Base-by-base conservation (phyloP, 2,888 invertebrate species). In the Agriopis aurantiaria region DNA sequence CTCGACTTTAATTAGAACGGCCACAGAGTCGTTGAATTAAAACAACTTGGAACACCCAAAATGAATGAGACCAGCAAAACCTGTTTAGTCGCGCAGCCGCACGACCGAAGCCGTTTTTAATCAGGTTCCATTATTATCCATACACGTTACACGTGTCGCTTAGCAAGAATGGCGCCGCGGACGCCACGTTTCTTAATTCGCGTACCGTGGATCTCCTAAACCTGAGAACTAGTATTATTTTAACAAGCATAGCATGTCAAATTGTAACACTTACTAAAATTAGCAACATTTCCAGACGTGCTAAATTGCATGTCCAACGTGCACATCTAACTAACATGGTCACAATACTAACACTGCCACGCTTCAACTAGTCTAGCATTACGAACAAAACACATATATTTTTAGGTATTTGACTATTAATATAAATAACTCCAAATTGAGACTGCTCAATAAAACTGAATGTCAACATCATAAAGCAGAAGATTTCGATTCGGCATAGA, bases 11-110 rank as follows among this genome's bases (percentile, higher is more conserved):
- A 67, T 62, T 49, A 65, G 46, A 69, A 49, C 61, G 48, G 57
- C 40, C 64, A 49, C 67, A 62, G 72, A 67, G 64, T 67, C 49
- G 49, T 57, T 67, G 48, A 72, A 69, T 72, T 62, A 12, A 48
- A 68, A 52, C 10, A 6, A 66, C 43, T 46, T 40, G 14, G 46
- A 58, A 43, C 51, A 12, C n/a, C 58, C 52, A 53, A 70, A 59
- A 45, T 63, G 43, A 66, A 70, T 62, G 70, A 43, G 48, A 65
- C 46, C 41, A 11, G 14, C 14, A 46, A 41, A 71, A 73, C 71
- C 65, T 66, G 69, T 73, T 69, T 33, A 45, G 6, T 43, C 41
- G 57, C 9, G 40, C 40, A 67, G 40, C 49, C 57, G 45, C 59
- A 49, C 12, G 43, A 60, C 56, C 53, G 51, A 60, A 57, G 23